These are phyloP conservation scores for Nothura maculosa DNA, from an alignment of 2,797 vertebrate species.

Conservation along the genomic window DNA sequence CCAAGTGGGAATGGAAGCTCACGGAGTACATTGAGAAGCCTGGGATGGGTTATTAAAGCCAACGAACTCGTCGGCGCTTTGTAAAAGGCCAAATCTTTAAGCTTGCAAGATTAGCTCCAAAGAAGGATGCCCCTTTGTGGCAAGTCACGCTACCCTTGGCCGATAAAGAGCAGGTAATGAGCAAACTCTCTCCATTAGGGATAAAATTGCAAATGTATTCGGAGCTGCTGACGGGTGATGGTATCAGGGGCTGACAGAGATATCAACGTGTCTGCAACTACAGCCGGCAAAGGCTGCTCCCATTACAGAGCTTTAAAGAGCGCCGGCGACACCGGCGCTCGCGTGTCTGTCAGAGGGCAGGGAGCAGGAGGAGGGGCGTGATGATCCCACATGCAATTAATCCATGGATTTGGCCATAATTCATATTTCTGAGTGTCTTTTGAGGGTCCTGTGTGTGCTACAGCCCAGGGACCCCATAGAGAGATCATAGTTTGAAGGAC, in stretches of 20 bases:
- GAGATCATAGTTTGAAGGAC: background rate
- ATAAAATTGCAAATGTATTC: background rate
- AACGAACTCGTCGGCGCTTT: fast-evolving
- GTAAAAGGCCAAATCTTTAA: background rate
- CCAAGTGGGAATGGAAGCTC: fast-evolving
- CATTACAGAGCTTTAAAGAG: background rate
- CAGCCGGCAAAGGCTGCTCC: background rate
- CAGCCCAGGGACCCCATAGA: fast-evolving
- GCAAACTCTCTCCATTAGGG: slow-evolving; percentile 10
- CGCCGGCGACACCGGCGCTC: background rate
- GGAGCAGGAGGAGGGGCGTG: fast-evolving
- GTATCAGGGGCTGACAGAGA: slow-evolving; percentile 49
- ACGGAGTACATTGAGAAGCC: background rate
- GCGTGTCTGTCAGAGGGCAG: fast-evolving
- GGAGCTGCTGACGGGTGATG: slow-evolving; percentile 22
- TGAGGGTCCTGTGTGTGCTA: background rate
- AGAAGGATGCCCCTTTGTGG: background rate
- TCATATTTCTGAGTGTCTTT: background rate
- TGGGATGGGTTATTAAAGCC: fast-evolving
- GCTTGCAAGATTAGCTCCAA: background rate
- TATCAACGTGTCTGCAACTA: background rate
- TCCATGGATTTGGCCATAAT: fast-evolving
- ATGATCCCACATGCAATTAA: fast-evolving
- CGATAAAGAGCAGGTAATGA: background rate
- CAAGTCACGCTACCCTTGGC: background rate